These are phyloP conservation scores for Mechanitis mazaeus DNA, from an alignment of 2,888 invertebrate species.

Conservation along the genomic window DNA sequence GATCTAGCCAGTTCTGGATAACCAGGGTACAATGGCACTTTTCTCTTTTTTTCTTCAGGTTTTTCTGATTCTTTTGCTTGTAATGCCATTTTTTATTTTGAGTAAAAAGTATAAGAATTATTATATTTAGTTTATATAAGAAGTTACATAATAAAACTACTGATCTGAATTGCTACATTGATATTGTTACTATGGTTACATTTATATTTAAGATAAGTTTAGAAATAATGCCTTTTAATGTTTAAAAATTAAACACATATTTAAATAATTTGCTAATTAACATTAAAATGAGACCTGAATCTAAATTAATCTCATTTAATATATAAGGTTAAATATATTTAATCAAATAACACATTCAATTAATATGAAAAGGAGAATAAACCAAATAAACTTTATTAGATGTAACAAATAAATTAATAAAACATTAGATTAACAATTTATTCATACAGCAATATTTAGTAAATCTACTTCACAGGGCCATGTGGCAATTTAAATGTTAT, in stretches of 20 bases:
- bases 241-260: too few species aligned
- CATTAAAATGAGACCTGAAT: too few species aligned
- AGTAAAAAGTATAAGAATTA: slow-evolving; percentile 1
- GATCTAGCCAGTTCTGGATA: slow-evolving; percentile 75
- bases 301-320: neutral
- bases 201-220: neutral
- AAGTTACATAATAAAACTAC: neutral
- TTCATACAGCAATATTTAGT: slow-evolving; percentile 64
- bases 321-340: neutral
- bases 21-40: slow-evolving; percentile 61
- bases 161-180: neutral
- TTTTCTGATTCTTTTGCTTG: slow-evolving; percentile 20
- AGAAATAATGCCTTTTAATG: too few species aligned
- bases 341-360: neutral
- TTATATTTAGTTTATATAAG: neutral
- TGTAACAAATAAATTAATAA: slow-evolving; percentile 30
- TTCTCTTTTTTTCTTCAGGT: slow-evolving; percentile 38
- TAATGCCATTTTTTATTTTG: slow-evolving; percentile 29
- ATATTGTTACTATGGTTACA: slow-evolving; percentile 21
- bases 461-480: slow-evolving; percentile 58
- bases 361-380: neutral
- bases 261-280: too few species aligned
- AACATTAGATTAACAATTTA: slow-evolving; percentile 67
- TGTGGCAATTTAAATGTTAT: slow-evolving; percentile 34
- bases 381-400: slow-evolving; percentile 8